Evolutionary conservation across 1,140 invertebrate genomes (phyloP), one percentile per base, ranked within the genome.

Genomic region (Bacillus rossius): DNA sequence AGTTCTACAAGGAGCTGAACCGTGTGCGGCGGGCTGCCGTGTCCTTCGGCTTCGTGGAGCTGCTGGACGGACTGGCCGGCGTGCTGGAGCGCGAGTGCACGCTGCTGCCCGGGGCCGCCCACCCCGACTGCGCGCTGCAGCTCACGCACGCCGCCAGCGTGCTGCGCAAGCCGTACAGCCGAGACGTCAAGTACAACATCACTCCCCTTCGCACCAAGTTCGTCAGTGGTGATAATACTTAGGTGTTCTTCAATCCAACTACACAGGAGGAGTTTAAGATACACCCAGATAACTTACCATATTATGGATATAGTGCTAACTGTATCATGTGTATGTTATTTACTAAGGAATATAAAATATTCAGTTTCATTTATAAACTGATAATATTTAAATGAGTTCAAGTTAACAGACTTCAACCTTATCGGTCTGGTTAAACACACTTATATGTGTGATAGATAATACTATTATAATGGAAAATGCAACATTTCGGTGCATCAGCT

Each of bases 1-100:
- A 96, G 68, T 94, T 98, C 73, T 98, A 96, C 71, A 97, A 97
- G 81, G 95, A 98, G 76, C 73, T 98, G 8, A 98, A 97, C 71
- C 79, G 94, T 53, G 80, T 98, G 10, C 79, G 94, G 45, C 81
- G 89, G 64, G 93, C 93, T 22, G 94, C 94, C 0, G 80, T 97
- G 16, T 87, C 91, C 0, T 84, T 96, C 63, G 94, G 94, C 7
- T 96, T 96, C 71, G 78, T 88, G 0, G 88, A 91, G 59, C 73
- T 92, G 16, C 71, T 92, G 1, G 86, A 86, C 55, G 87, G 86
- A 8, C 75, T 92, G 52, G 88, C 89, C 0, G 78, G 77, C 41
- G 87, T 97, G 60, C 80, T 98, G 55, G 94, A 98, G 67, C 81
- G 94, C 49, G 96, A 98, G 73, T 92, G 91, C 65, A 84, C 86